Conservation (phyloP, 1,140 invertebrate species). For the Temnothorax curvispinosus region DNA sequence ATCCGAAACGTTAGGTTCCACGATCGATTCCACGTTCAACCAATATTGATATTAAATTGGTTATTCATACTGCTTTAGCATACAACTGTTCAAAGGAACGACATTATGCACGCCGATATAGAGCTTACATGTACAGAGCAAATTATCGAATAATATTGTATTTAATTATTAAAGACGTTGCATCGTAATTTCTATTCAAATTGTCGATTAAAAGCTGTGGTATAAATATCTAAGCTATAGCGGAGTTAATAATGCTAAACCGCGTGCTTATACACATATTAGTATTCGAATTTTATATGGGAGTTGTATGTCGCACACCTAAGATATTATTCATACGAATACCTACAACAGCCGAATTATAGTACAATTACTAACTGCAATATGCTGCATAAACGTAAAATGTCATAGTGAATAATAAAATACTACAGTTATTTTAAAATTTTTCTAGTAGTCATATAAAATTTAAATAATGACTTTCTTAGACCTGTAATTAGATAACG, state of each 20-base stretch:
- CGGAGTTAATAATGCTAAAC: conserved; percentile 42
- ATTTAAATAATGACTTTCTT: background rate
- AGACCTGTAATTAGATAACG: background rate
- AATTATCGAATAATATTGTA: conserved; percentile 53
- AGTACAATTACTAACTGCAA: background rate
- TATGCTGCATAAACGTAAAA: background rate
- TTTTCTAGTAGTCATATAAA: background rate
- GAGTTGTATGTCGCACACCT: conserved; percentile 9
- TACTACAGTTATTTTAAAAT: background rate
- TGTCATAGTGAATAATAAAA: background rate
- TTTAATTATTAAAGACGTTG: conserved; percentile 47
- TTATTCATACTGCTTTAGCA: conserved; percentile 51
- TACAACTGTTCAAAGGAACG: conserved; percentile 45
- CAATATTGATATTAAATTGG: conserved; percentile 51
- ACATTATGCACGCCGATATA: conserved; percentile 44
- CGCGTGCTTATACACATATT: conserved; percentile 40
- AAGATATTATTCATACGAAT: conserved; percentile 52
- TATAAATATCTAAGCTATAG: conserved; percentile 47
- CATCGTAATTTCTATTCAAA: conserved; percentile 41
- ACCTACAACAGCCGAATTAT: background rate
- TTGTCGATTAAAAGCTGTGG: conserved; percentile 28
- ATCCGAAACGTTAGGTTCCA: conserved; percentile 24
- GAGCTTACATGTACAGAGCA: conserved; percentile 37
- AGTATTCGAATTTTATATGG: conserved; percentile 31
- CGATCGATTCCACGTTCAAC: conserved; percentile 15